phyloP scores from a whole-genome alignment of 2,797 vertebrate genomes.

The Pempheris klunzingeri region DNA sequence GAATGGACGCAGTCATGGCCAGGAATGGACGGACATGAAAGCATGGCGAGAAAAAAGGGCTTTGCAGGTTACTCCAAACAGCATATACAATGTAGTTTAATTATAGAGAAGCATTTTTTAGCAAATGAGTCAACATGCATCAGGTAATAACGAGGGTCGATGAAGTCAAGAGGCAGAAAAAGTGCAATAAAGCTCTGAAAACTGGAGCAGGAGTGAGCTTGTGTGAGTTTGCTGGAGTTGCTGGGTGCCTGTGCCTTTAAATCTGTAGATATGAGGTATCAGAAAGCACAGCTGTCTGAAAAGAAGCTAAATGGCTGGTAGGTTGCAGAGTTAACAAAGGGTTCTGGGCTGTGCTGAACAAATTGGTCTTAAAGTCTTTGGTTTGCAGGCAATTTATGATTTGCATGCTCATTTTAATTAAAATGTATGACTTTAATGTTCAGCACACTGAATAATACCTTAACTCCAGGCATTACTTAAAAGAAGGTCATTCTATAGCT shows the following conservation, averaged over 20 bases:
- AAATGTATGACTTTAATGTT: conserved; percentile 66
- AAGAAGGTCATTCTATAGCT: conserved; percentile 68
- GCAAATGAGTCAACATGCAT: neutral
- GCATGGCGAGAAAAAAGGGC: neutral
- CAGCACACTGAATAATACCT: conserved; percentile 51
- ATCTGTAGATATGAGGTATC: conserved; percentile 47
- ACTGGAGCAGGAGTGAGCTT: conserved; percentile 1
- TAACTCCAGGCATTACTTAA: conserved; percentile 61
- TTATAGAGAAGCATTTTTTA: neutral
- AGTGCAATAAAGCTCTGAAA: conserved; percentile 24
- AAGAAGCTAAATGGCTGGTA: conserved; percentile 41
- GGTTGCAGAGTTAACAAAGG: conserved; percentile 51
- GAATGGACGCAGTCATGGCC: conserved; percentile 7
- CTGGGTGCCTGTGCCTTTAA: neutral
- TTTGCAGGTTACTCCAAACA: neutral
- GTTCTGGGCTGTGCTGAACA: conserved; percentile 49
- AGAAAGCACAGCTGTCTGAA: conserved; percentile 50
- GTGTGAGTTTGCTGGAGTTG: neutral
- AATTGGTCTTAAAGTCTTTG: conserved; percentile 56
- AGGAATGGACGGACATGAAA: conserved; percentile 6
- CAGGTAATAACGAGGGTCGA: too few relatives aligned
- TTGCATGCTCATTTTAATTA: conserved; percentile 64
- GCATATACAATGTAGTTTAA: neutral
- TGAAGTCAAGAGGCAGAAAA: neutral
- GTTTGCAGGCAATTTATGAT: conserved; percentile 57